Base-by-base conservation (phyloP, 2,888 invertebrate genomes). In the Drosophila paramelanica region DNA sequence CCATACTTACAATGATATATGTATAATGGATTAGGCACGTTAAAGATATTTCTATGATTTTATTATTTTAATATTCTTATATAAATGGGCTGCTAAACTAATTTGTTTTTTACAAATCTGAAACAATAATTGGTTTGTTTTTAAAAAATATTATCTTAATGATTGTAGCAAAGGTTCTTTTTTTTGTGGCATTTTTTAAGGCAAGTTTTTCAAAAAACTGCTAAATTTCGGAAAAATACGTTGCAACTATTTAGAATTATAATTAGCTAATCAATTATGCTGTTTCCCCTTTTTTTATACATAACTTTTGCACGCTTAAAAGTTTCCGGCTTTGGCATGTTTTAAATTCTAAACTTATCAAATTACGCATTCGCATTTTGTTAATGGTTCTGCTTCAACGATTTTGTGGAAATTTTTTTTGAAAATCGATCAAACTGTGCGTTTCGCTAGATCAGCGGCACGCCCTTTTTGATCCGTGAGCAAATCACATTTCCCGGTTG, bases 331-430 rank as follows among this genome's bases (percentile, higher is more conserved):
- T 57, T 49, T 39, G 27, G 38, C 33, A 14, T 23, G 20, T 33
- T 46, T 36, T 17, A 38, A 38, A 31, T 51, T 50, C 25, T 47
- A 52, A 67, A 52, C 25, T 51, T 43, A 73, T 81, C 81, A 62
- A 68, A 77, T 86, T 83, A 77, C 77, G 42, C 39, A 68, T 78
- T 70, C 58, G 39, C 42, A 57, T 31, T 11, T 23, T 23, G 5
- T 6, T 49, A 11, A 13, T 33, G 23, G n/a, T 23, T 14, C 23
- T 33, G 58, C 42, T 50, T 43, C 23, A 47, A 52, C 5, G 25
- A 57, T 36, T 51, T 41, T 53, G 20, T 27, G 46, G 17, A 57
- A 47, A 36, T 38, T 23, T 7, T 25, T 41, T 45, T 46, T 43
- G 56, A 65, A 71, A 57, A 65, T 53, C 82, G 71, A 87, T 71